Evolutionary conservation across 2,888 invertebrate genomes (phyloP).

Genomic region (Drosophila fungiperda): DNA sequence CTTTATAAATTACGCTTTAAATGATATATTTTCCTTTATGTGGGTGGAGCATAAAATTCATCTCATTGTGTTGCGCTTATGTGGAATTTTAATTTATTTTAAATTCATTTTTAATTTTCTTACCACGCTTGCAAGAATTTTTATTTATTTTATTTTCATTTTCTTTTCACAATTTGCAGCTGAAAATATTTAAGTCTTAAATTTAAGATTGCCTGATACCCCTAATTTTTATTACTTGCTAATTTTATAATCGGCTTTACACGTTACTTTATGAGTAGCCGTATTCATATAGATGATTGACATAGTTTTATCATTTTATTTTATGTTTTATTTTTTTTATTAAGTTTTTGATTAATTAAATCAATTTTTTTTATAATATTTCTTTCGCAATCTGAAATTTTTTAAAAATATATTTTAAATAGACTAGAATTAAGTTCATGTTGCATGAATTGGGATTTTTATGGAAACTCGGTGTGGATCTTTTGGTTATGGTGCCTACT

Average conservation of each 20-base stretch:
- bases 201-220: conserved; percentile 46
- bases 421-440: conserved; percentile 28
- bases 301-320: background rate
- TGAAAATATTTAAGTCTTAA: conserved; percentile 61
- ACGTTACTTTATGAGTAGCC: conserved; percentile 8
- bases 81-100: conserved; percentile 3
- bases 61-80: conserved; percentile 9
- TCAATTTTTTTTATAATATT: background rate
- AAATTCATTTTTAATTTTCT: conserved; percentile 21
- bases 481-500: conserved; percentile 38
- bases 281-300: background rate
- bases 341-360: conserved; percentile 25
- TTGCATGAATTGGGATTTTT: conserved; percentile 54
- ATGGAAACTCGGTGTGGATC: conserved; percentile 24
- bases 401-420: conserved; percentile 1
- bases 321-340: conserved; percentile 6
- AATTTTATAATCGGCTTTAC: conserved; percentile 14
- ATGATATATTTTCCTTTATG: background rate
- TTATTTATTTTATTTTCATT: conserved; percentile 55
- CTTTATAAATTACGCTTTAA: background rate
- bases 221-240: conserved; percentile 21
- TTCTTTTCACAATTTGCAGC: conserved; percentile 61
- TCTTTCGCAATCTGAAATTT: background rate
- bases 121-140: conserved; percentile 28
- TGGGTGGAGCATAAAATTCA: background rate